Evolutionary conservation across 2,797 vertebrate species (phyloP).

Genomic region (Ceryle rudis): DNA sequence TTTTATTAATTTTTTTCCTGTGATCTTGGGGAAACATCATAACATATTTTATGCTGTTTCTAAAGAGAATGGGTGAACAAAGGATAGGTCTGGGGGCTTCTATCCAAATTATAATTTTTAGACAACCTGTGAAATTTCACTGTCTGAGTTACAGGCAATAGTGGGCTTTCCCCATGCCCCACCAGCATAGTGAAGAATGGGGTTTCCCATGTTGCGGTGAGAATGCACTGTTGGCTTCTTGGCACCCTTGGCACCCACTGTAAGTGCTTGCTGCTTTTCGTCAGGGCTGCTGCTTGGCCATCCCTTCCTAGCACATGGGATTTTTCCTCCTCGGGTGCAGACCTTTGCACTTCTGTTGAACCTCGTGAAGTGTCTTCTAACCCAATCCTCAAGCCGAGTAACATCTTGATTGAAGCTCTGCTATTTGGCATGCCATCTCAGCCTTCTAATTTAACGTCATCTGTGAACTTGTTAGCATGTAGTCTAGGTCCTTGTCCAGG

Average conservation of each 20-base stretch:
- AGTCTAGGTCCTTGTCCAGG: neutral
- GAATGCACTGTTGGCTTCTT: neutral
- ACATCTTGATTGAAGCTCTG: neutral
- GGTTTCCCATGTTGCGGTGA: neutral
- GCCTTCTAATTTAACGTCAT: neutral
- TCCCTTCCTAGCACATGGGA: neutral
- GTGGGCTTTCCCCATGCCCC: neutral
- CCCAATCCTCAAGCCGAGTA: neutral
- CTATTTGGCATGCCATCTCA: neutral
- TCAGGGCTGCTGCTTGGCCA: neutral
- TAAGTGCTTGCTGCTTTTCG: neutral
- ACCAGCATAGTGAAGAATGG: neutral
- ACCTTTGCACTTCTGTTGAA: neutral
- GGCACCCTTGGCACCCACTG: neutral
- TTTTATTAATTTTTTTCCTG: neutral
- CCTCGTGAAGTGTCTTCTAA: neutral
- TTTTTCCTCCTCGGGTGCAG: neutral
- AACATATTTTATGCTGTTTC: neutral
- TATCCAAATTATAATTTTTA: neutral
- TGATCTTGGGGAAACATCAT: neutral
- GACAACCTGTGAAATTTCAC: neutral
- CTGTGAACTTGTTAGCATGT: neutral
- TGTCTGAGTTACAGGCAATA: rapidly evolving
- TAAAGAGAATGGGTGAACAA: neutral
- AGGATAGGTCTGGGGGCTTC: neutral